Evolutionary conservation across 2,113 vertebrate genomes (phyloP).

Genomic region (Etia nguti): DNA sequence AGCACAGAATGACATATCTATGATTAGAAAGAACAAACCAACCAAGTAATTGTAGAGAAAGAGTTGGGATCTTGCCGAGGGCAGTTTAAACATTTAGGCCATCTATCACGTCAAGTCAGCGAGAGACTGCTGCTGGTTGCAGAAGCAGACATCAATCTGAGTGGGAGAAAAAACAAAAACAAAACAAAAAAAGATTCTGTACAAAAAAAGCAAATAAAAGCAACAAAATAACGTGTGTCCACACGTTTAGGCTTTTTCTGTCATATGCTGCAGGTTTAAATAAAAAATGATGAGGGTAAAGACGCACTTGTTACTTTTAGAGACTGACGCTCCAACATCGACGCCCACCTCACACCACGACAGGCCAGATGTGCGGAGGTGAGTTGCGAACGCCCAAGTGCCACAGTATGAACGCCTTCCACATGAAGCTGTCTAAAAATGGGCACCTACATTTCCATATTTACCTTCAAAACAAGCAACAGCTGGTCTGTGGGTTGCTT

Average conservation of each 20-base stretch:
- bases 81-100: slow-evolving; percentile 24
- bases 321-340: neutral
- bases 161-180: neutral
- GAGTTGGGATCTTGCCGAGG: slow-evolving; percentile 39
- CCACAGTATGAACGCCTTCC: neutral
- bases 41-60: slow-evolving; percentile 32
- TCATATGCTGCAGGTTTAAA: neutral
- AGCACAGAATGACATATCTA: slow-evolving; percentile 48
- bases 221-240: neutral
- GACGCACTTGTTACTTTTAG: neutral
- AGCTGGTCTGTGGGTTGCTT: neutral
- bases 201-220: neutral
- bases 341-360: neutral
- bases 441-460: neutral
- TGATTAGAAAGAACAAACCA: slow-evolving; percentile 54
- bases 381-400: neutral
- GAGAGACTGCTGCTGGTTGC: neutral
- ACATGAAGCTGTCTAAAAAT: neutral
- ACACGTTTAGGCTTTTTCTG: neutral
- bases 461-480: neutral
- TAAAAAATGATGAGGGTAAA: neutral
- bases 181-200: neutral
- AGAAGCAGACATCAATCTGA: slow-evolving; percentile 27
- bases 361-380: neutral
- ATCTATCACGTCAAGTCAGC: slow-evolving; percentile 35